Base-by-base conservation (phyloP, 1,140 invertebrate species). In the Brachionus rotundiformis region DNA sequence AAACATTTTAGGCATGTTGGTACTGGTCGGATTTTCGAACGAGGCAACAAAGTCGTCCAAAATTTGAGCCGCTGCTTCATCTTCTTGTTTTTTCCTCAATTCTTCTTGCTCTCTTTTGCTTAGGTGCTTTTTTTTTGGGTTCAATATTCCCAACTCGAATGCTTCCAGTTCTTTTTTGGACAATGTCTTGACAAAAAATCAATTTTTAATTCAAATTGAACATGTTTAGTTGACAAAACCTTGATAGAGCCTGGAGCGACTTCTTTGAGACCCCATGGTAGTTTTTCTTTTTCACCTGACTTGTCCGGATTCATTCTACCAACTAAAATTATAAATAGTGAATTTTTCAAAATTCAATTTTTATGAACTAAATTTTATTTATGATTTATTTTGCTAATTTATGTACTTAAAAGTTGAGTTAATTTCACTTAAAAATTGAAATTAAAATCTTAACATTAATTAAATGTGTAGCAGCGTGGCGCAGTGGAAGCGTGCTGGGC, bases 401-500 rank as follows among this genome's bases (percentile, higher is more conserved):
- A 29, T 63, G 29, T 29, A 63, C 29, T 63, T 13, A 7, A 63
- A 63, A 63, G 13, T 11, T 1, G 29, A 63, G 61, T 23, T 1
- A 63, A 31, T 11, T 29, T 63, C 11, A 63, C 4, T 0, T 31
- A 31, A 11, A 63, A 13, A 29, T 33, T 63, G 11, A 31, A 63
- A 63, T 27, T 31, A 5, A n/a, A n/a, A n/a, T n/a, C n/a, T n/a
- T n/a, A n/a, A n/a, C n/a, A n/a, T n/a, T 13, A 27, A 29, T 10
- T 27, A 63, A 2, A 8, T 13, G 29, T 63, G 61, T 19, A 93
- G 92, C 94, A 95, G 93, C 94, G 93, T 95, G 94, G 94, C 93
- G 93, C 93, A 94, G 93, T 93, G 93, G 94, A 94, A 95, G 93
- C 93, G 94, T 94, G 93, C 93, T 95, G 93, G 94, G 93, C 93